Conservation (phyloP, 2,797 vertebrate species). For the Oceanodroma leucorhoa region DNA sequence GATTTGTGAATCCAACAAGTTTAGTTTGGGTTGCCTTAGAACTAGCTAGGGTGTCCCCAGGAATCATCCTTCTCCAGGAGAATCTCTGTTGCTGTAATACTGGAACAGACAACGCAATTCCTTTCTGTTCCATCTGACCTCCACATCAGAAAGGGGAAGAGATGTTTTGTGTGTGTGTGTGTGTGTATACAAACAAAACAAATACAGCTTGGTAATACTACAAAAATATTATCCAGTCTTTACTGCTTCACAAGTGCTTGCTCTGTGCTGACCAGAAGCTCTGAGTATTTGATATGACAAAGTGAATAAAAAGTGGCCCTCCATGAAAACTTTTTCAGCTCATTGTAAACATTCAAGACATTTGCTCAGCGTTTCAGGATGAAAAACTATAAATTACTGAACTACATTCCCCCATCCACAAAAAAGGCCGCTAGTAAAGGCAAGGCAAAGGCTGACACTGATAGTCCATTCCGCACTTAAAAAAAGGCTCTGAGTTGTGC, state of each 20-base stretch:
- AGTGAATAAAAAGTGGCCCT: background rate
- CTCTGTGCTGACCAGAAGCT: background rate
- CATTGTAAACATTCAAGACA: background rate
- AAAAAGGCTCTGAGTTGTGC: background rate
- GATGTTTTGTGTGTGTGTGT: background rate
- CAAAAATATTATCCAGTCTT: background rate
- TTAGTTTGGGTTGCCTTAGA: background rate
- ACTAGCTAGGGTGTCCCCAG: background rate
- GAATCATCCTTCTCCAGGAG: background rate
- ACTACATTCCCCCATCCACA: background rate
- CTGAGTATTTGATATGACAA: background rate
- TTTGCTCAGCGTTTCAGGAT: background rate
- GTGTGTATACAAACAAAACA: background rate
- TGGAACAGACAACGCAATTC: background rate
- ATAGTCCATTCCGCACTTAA: fast-evolving
- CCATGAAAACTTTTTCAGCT: background rate
- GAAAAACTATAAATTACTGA: background rate
- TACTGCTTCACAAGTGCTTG: background rate
- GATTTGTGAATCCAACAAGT: background rate
- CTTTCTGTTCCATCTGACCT: background rate
- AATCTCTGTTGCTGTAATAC: background rate
- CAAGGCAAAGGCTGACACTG: background rate
- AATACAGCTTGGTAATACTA: background rate
- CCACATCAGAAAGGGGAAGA: background rate
- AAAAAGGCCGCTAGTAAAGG: background rate